Conservation (phyloP, 2,888 invertebrate genomes). For the Adela reaumurella region DNA sequence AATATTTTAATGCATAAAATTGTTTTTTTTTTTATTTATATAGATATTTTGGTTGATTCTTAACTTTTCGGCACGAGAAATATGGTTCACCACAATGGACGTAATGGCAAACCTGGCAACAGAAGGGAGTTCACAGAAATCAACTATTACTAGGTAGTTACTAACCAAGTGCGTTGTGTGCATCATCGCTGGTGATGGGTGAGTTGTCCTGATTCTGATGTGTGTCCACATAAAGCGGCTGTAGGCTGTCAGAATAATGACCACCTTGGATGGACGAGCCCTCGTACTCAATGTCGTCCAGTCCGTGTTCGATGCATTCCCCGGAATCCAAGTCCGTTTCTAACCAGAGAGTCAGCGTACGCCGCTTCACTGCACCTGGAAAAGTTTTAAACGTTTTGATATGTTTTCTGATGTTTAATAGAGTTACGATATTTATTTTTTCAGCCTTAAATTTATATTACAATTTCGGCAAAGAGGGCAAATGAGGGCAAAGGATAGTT, state of each 20-base stretch:
- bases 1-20: too few relatives aligned
- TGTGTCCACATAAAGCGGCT: slow-evolving; percentile 71
- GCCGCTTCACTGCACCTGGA: slow-evolving; percentile 23
- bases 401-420: too few relatives aligned
- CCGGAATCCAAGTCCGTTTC: slow-evolving; percentile 89
- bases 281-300: slow-evolving; percentile 36
- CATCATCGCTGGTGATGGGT: slow-evolving; percentile 41
- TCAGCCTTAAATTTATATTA: too few relatives aligned
- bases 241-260: slow-evolving; percentile 21
- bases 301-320: slow-evolving; percentile 68
- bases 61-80: too few relatives aligned
- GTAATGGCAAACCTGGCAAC: background rate
- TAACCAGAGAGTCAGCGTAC: slow-evolving; percentile 72
- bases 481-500: too few relatives aligned
- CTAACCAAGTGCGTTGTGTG: slow-evolving; percentile 37
- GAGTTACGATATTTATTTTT: too few relatives aligned
- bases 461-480: too few relatives aligned
- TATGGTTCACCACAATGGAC: too few relatives aligned
- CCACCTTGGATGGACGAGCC: slow-evolving; percentile 6
- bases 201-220: slow-evolving; percentile 32
- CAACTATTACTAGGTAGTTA: too few relatives aligned
- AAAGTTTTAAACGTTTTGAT: too few relatives aligned
- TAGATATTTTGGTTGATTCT: too few relatives aligned
- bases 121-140: background rate
- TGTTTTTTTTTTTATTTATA: too few relatives aligned